Conservation (phyloP, 2,888 invertebrate genomes). For the Matsumyia berberina region DNA sequence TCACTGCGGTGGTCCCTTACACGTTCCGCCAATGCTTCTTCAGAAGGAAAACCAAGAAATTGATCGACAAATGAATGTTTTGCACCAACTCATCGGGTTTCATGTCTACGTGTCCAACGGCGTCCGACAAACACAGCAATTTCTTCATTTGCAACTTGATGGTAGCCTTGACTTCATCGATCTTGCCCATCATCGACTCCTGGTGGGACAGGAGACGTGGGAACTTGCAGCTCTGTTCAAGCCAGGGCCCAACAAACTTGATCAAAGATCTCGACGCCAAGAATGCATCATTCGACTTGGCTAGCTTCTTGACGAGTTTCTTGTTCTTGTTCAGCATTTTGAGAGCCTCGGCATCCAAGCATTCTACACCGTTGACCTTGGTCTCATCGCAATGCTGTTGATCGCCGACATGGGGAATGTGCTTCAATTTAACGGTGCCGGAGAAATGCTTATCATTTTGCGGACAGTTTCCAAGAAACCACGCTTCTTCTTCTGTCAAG, state of each 20-base stretch:
- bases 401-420: too few species aligned
- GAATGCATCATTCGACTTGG: slow-evolving; percentile 98
- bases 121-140: slow-evolving; percentile 98
- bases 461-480: too few species aligned
- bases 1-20: slow-evolving; percentile 98
- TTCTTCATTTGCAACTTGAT: slow-evolving; percentile 99
- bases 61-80: slow-evolving; percentile 98
- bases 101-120: slow-evolving; percentile 99
- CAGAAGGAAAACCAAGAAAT: slow-evolving; percentile 99
- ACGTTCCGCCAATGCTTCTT: slow-evolving; percentile 99
- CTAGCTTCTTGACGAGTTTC: slow-evolving; percentile 99
- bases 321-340: slow-evolving; percentile 99
- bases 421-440: too few species aligned
- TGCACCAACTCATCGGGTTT: slow-evolving; percentile 97
- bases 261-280: slow-evolving; percentile 99
- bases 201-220: slow-evolving; percentile 98
- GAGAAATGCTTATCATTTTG: too few species aligned
- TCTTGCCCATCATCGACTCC: slow-evolving; percentile 97
- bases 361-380: too few species aligned
- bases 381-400: too few species aligned
- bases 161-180: slow-evolving; percentile 99
- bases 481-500: too few species aligned
- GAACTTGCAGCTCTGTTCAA: slow-evolving; percentile 99
- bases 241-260: slow-evolving; percentile 99
- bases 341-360: slow-evolving; percentile 98